Percentiles rank a stretch among this genome's conserved stretches.
Conservation (phyloP, 37 sponge, comb jelly and placozoan genomes). For the Ephydatia muelleri region DNA sequence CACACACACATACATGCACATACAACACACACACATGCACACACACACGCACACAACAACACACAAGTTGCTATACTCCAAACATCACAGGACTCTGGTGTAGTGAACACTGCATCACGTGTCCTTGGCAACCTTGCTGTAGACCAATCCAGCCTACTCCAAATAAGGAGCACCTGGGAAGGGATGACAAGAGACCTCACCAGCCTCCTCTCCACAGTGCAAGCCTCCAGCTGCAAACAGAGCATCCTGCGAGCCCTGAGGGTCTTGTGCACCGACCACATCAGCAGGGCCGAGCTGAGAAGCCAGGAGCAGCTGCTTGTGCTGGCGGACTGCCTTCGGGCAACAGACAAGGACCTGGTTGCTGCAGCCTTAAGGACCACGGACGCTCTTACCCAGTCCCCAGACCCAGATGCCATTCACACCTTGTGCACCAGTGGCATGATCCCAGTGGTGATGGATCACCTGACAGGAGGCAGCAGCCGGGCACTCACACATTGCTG, state of each 20-base stretch:
- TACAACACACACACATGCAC: not conserved
- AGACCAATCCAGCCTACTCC: conserved; percentile 7
- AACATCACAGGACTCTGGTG: not conserved
- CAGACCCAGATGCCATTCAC: conserved; percentile 22
- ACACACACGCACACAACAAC: not conserved
- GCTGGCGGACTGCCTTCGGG: conserved; percentile 27
- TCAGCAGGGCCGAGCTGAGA: conserved; percentile 35
- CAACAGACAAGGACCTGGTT: conserved; percentile 12
- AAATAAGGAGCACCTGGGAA: not conserved
- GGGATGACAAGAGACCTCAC: conserved; percentile 16
- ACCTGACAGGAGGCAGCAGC: conserved; percentile 1
- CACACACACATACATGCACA: not conserved
- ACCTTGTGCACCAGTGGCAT: conserved; percentile 17
- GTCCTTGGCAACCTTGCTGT: conserved; percentile 56
- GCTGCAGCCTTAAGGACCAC: conserved; percentile 22
- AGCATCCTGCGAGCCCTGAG: conserved; percentile 45
- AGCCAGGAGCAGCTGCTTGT: not conserved
- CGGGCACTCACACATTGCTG: not conserved
- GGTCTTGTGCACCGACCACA: not conserved
- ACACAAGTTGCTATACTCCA: conserved; percentile 11
- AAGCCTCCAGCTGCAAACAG: conserved; percentile 26
- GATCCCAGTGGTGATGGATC: conserved; percentile 15
- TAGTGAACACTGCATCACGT: conserved; percentile 36
- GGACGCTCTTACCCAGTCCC: not conserved
- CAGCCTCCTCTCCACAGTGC: not conserved